phyloP scores from a whole-genome alignment of 2,113 vertebrate species.

The Glaucomys volans region DNA sequence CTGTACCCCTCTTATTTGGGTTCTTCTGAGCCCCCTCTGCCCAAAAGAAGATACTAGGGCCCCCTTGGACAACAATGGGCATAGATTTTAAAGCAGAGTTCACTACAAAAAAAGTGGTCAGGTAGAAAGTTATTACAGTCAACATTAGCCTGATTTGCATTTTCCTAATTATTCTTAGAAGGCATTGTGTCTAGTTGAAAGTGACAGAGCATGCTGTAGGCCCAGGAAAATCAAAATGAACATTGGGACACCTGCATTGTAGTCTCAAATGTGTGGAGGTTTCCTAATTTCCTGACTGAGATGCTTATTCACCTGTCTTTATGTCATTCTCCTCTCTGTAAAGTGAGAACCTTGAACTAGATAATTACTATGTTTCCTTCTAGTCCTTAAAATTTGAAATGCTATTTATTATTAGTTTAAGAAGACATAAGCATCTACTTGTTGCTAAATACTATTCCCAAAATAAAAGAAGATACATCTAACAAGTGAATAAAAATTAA shows the following conservation, averaged over 20 bases:
- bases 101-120: background rate
- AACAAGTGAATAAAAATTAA: background rate
- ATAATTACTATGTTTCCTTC: background rate
- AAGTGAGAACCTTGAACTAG: background rate
- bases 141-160: conserved; percentile 3
- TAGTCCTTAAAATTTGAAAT: background rate
- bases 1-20: background rate
- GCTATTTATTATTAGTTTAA: conserved; percentile 17
- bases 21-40: background rate
- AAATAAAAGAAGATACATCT: background rate
- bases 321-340: background rate
- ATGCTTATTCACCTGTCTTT: background rate
- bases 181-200: background rate
- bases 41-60: background rate
- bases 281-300: background rate
- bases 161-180: conserved; percentile 51
- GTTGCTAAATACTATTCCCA: background rate
- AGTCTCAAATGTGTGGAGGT: background rate
- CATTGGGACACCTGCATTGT: background rate
- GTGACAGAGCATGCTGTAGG: background rate
- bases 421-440: background rate
- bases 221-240: background rate
- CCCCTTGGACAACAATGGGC: background rate
- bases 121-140: background rate
- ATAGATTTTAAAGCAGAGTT: background rate